Conservation (phyloP, 2,113 vertebrate species). For the Chinchilla lanigera region DNA sequence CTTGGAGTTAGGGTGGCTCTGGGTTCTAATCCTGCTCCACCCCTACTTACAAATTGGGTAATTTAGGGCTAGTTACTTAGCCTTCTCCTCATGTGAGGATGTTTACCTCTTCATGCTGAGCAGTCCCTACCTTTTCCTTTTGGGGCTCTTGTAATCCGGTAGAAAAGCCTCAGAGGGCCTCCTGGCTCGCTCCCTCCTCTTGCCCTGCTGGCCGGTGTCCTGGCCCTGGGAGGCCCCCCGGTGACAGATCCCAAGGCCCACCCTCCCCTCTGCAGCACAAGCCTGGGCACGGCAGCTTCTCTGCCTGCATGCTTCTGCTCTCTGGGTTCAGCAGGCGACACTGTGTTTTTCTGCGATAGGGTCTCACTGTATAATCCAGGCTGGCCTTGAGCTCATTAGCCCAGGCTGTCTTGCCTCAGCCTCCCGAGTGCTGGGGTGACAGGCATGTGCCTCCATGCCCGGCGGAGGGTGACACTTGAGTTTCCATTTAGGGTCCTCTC, state of each 20-base stretch:
- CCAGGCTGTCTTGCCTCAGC: background rate
- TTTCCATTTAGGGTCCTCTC: background rate
- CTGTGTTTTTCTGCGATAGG: background rate
- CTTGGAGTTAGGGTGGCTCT: background rate
- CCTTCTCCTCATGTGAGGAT: background rate
- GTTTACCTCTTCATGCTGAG: background rate
- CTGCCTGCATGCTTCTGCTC: background rate
- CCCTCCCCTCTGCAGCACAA: rapidly evolving
- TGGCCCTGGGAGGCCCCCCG: background rate
- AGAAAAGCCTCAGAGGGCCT: slow-evolving; percentile 32
- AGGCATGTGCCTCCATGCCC: background rate
- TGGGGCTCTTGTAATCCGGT: background rate
- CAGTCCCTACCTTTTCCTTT: background rate
- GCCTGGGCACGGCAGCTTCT: background rate
- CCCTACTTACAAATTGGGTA: background rate
- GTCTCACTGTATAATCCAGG: background rate
- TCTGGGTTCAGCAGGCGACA: background rate
- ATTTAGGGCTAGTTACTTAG: background rate
- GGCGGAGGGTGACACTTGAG: background rate
- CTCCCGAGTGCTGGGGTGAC: background rate
- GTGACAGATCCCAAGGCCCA: background rate
- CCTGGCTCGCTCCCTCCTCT: background rate
- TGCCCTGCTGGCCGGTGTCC: background rate
- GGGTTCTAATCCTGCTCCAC: background rate
- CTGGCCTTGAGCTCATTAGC: background rate